These are phyloP conservation scores for Aleiodes sp. DNA, from an alignment of 1,140 invertebrate species.

Conservation along the genomic window DNA sequence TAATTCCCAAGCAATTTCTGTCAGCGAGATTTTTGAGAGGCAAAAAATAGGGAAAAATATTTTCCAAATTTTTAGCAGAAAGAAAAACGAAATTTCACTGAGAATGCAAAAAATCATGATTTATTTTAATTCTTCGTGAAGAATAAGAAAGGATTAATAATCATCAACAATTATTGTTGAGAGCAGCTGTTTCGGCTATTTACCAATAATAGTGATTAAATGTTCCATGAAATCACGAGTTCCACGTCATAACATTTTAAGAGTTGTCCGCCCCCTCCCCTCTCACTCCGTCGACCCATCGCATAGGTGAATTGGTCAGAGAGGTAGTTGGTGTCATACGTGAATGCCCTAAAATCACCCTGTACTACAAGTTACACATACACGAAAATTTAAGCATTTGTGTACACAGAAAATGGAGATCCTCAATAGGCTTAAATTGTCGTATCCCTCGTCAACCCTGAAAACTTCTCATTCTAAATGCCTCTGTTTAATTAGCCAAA, in stretches of 20 bases:
- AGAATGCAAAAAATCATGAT: too few species aligned
- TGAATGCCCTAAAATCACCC: not conserved
- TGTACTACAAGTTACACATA: not conserved
- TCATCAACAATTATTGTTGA: slow-evolving; percentile 28
- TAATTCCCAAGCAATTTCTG: too few species aligned
- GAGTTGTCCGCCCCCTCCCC: slow-evolving; percentile 44
- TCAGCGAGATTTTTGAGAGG: too few species aligned
- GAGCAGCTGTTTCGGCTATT: slow-evolving; percentile 53
- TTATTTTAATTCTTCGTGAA: too few species aligned
- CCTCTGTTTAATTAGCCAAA: slow-evolving; percentile 54
- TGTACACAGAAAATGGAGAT: slow-evolving; percentile 20
- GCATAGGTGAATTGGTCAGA: not conserved
- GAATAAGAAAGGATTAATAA: not conserved
- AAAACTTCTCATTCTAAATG: slow-evolving; percentile 47
- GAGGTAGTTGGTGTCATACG: not conserved
- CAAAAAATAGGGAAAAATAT: too few species aligned
- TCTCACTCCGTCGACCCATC: too few species aligned
- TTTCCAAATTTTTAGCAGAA: too few species aligned
- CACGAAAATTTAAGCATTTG: not conserved
- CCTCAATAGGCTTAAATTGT: slow-evolving; percentile 56
- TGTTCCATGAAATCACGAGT: slow-evolving; percentile 65
- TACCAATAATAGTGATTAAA: slow-evolving; percentile 64
- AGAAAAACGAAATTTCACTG: too few species aligned
- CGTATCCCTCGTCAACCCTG: slow-evolving; percentile 52
- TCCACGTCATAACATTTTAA: slow-evolving; percentile 66